phyloP scores from a whole-genome alignment of 37 sponge, comb jelly and placozoan species.

The Hormiphora californensis region DNA sequence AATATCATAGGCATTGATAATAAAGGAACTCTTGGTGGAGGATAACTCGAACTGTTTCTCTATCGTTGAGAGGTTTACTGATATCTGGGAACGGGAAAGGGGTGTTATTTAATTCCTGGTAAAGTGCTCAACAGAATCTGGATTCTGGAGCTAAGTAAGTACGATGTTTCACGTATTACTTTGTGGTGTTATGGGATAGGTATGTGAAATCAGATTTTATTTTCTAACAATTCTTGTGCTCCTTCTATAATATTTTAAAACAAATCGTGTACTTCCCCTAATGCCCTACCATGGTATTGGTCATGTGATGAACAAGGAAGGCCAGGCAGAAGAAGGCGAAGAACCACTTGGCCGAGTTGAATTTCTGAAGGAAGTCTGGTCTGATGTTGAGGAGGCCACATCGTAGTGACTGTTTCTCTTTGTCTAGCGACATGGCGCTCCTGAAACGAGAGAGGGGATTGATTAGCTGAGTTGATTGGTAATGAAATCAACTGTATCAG shows the following conservation, averaged over 20 bases:
- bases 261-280: background rate
- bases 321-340: slow-evolving; percentile 52
- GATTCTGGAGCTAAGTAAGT: too few species aligned
- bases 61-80: slow-evolving; percentile 18
- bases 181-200: too few species aligned
- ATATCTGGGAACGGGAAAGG: background rate
- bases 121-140: too few species aligned
- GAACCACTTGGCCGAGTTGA: slow-evolving; percentile 50
- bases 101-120: too few species aligned
- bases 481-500: too few species aligned
- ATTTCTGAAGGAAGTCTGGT: slow-evolving; percentile 38
- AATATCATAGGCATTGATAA: slow-evolving; percentile 8
- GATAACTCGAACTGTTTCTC: slow-evolving; percentile 27
- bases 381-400: slow-evolving; percentile 6
- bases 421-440: slow-evolving; percentile 9
- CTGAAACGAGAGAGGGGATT: too few species aligned
- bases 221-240: too few species aligned
- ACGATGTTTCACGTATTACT: too few species aligned
- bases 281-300: slow-evolving; percentile 37
- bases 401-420: slow-evolving; percentile 23
- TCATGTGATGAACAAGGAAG: slow-evolving; percentile 54
- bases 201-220: too few species aligned
- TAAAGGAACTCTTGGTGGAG: slow-evolving; percentile 19
- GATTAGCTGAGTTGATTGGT: too few species aligned
- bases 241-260: too few species aligned